These are phyloP conservation scores for Gadus chalcogrammus DNA, from an alignment of 2,113 vertebrate genomes.

Conservation along the genomic window DNA sequence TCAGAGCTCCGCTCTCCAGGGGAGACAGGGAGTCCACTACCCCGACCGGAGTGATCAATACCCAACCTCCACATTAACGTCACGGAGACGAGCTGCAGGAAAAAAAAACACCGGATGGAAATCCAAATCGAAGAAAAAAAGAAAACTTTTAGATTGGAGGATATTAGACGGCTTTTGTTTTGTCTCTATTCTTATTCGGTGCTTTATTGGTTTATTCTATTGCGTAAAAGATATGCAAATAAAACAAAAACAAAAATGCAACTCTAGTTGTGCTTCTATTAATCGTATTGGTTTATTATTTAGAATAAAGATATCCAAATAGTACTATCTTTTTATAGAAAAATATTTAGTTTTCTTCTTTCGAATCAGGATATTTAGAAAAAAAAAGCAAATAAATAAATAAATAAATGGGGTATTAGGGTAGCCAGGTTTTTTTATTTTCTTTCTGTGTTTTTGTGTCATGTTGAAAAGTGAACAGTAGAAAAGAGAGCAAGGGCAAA, in stretches of 20 bases:
- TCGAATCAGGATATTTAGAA: too few species aligned
- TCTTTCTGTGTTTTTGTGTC: too few species aligned
- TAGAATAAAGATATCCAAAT: too few species aligned
- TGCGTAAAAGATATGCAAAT: neutral
- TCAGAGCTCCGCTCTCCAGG: constrained; percentile 53
- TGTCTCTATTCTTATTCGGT: too few species aligned
- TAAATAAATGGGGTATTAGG: too few species aligned
- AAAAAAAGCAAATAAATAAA: too few species aligned
- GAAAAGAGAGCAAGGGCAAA: neutral
- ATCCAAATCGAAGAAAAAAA: neutral
- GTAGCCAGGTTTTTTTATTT: too few species aligned
- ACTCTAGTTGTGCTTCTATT: too few species aligned
- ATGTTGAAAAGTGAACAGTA: neutral
- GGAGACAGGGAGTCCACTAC: constrained; percentile 52
- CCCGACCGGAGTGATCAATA: constrained; percentile 65
- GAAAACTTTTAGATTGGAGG: neutral
- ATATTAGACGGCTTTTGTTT: too few species aligned
- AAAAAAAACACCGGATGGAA: neutral
- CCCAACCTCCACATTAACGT: constrained; percentile 62
- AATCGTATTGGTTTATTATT: too few species aligned
- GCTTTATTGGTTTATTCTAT: neutral
- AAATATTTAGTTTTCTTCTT: too few species aligned
- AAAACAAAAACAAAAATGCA: neutral
- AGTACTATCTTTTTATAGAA: too few species aligned
- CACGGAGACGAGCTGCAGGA: neutral